Evolutionary conservation across 2,888 invertebrate genomes (phyloP).

Genomic region (Laspeyria flexula): DNA sequence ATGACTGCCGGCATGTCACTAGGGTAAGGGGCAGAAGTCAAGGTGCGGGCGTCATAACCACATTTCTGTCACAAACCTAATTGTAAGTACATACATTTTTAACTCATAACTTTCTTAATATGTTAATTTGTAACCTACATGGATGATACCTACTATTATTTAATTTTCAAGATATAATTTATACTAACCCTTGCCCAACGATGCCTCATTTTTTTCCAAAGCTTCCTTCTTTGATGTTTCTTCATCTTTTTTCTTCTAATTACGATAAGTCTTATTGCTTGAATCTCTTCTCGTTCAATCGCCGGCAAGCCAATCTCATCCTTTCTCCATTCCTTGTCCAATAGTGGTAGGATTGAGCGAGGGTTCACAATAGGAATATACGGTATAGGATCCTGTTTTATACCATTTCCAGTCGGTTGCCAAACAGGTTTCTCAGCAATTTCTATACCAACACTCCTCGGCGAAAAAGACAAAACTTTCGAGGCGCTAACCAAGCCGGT

Average conservation of each 20-base stretch:
- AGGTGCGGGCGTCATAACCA: too few relatives aligned
- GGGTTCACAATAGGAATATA: conserved; percentile 78
- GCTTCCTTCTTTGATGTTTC: conserved; percentile 93
- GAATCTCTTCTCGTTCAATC: conserved; percentile 84
- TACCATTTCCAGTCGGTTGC: conserved; percentile 47
- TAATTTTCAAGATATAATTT: too few relatives aligned
- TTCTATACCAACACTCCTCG: conserved; percentile 67
- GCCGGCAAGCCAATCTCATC: conserved; percentile 82
- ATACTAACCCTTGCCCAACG: conserved; percentile 88
- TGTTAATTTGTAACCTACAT: too few relatives aligned
- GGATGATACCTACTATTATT: too few relatives aligned
- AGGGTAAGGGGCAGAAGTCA: too few relatives aligned
- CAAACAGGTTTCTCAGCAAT: conserved; percentile 62
- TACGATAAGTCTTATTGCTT: conserved; percentile 90
- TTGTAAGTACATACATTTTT: too few relatives aligned
- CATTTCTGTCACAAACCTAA: too few relatives aligned
- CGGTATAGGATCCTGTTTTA: conserved; percentile 68
- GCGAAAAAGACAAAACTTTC: conserved; percentile 61
- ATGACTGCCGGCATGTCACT: too few relatives aligned
- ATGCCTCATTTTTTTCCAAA: conserved; percentile 92
- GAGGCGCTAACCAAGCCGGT: conserved; percentile 45
- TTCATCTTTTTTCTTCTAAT: conserved; percentile 94
- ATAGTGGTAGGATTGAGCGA: conserved; percentile 72
- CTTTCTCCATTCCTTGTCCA: conserved; percentile 72
- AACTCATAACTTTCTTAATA: too few relatives aligned